Evolutionary conservation across 2,113 vertebrate species (phyloP), one percentile per base, ranked within the genome.

Genomic region (Hippocampus comes): DNA sequence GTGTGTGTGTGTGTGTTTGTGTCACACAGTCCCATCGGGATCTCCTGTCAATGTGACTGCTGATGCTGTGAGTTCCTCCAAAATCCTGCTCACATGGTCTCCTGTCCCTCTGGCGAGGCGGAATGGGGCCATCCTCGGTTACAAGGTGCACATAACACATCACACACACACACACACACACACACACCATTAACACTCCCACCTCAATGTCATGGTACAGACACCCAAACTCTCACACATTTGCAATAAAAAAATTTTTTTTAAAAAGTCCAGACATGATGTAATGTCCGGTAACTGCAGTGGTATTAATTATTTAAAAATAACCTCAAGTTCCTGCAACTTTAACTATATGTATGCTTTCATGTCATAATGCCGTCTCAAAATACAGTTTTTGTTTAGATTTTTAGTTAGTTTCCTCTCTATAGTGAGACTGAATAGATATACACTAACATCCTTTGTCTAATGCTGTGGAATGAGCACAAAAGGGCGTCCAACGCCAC

Each of bases 111-210:
- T 91, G 67, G 75, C 90, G 0, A 94, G 96, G 86, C 95, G 94
- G 85, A 98, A 98, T 0, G 97, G 97, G 63, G 93, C 94, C 69
- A 91, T 99, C 67, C 88, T 98, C 21, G 97, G 97, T 74, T 99
- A 99, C 81, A 98, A 97, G 96, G 97, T 97, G 88, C 0, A 11
- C 63, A 71, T 77, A 76, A 76, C 72, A 72, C 20, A 15, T 49
- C 9, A 69, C 27, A 75, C 21, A 65, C 53, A 25, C 25, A 25
- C 12, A 55, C 9, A 27, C 27, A 27, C 27, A 2, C 27, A 20
- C 9, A 69, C 27, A 76, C 21, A 65, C 48, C 51, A 66, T 66
- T 66, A 27, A 43, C 41, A 25, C 42, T 14, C 42, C 11, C 63
- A n/a, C n/a, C 11, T 41, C 63, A 21, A 12, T 5, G 12, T n/a